Base-by-base conservation (phyloP, 2,888 invertebrate species). In the Blera fallax region DNA sequence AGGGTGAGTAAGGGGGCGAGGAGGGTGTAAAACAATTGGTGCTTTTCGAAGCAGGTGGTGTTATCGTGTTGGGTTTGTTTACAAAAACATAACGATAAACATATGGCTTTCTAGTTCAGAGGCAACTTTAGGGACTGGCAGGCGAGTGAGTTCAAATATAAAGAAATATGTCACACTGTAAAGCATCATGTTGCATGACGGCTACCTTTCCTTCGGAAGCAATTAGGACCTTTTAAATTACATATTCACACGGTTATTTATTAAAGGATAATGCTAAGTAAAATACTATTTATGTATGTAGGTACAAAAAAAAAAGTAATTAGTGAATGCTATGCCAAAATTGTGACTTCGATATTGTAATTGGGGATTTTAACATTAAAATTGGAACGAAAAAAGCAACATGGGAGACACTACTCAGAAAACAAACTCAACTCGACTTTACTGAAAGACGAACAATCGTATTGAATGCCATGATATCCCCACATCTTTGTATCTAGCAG, bases 1-100 rank as follows among this genome's bases (percentile, higher is more conserved):
- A 97, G 96, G 96, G 97, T 97, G 93, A 92, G 91, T 89, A 52
- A n/a, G n/a, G n/a, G n/a, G n/a, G 45, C 32, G 37, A 14, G n/a
- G 11, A n/a, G n/a, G n/a, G n/a, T n/a, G n/a, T 27, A 45, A 78
- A 32, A 54, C 37, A 58, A 27, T 2, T 48, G 48, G 14, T 24
- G 21, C 52, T 18, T 54, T 14, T 18, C 14, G 24, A 32, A 58
- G 50, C 60, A 62, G 56, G 62, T 79, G 78, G 69, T 73, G 37
- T 45, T 62, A 50, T 72, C 82, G 67, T 81, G 69, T 56, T 64
- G 48, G 27, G 27, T 56, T 58, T 62, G 45, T 79, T 80, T 70
- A 77, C 60, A 24, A 43, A 52, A 24, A 69, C 37, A 43, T 37
- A 65, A 64, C 54, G 24, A 43, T 52, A 37, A 37, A 7, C 69